Percentiles rank a stretch among this genome's conserved stretches.
Evolutionary conservation across 2,888 invertebrate genomes (phyloP).

Genomic region (Blastobasis lacticolella): DNA sequence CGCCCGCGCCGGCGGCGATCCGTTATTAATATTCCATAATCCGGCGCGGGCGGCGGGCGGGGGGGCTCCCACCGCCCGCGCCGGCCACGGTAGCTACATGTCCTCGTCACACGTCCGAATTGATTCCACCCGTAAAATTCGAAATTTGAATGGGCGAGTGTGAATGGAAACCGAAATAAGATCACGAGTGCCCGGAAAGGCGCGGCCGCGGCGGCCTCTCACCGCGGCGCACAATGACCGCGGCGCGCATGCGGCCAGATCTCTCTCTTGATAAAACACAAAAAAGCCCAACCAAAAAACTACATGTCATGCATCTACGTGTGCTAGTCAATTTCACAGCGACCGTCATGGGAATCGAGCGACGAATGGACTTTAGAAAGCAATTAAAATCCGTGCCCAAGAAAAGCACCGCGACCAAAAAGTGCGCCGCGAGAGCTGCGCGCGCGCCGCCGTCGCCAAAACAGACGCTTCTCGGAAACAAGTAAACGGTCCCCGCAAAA

Average conservation of each 20-base stretch:
- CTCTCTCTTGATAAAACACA: slow-evolving; percentile 63
- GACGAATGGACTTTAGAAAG: slow-evolving; percentile 68
- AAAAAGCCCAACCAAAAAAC: slow-evolving; percentile 65
- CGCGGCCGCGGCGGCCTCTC: slow-evolving; percentile 35
- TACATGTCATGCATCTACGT: slow-evolving; percentile 74
- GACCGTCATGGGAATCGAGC: slow-evolving; percentile 70
- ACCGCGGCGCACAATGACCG: slow-evolving; percentile 60
- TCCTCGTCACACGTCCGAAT: slow-evolving; percentile 59
- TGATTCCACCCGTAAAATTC: slow-evolving; percentile 65
- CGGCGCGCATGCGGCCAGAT: slow-evolving; percentile 60
- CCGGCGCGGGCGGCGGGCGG: slow-evolving; percentile 16
- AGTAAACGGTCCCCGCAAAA: slow-evolving; percentile 34
- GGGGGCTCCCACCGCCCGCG: slow-evolving; percentile 14
- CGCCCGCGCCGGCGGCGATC: slow-evolving; percentile 22
- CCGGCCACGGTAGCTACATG: slow-evolving; percentile 48
- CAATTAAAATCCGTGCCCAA: slow-evolving; percentile 65
- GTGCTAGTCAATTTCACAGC: slow-evolving; percentile 70
- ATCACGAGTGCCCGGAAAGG: slow-evolving; percentile 52
- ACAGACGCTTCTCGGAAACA: slow-evolving; percentile 28
- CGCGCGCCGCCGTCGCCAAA: slow-evolving; percentile 20
- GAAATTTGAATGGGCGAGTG: slow-evolving; percentile 60
- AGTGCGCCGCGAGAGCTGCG: slow-evolving; percentile 32
- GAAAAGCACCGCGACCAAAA: slow-evolving; percentile 46
- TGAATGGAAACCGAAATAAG: slow-evolving; percentile 63
- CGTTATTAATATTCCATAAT: slow-evolving; percentile 68